Evolutionary conservation across 2,113 vertebrate genomes (phyloP).

Genomic region (Oxygymnocypris stewartii): DNA sequence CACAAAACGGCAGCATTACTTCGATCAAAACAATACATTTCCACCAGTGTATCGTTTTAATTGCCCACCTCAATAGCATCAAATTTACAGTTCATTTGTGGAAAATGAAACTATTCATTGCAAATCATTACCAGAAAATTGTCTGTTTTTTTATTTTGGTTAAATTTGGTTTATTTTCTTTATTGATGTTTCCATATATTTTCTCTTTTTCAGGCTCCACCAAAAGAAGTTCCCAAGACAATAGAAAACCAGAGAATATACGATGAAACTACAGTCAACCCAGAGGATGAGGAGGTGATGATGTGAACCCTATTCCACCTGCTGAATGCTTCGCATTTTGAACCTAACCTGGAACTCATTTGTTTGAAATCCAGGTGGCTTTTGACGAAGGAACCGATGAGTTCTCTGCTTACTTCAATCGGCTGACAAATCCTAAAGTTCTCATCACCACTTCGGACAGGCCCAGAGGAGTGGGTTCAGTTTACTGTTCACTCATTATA

Average conservation of each 20-base stretch:
- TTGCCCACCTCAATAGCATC: background rate
- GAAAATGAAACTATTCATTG: background rate
- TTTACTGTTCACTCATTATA: background rate
- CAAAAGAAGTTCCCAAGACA: slow-evolving; percentile 93
- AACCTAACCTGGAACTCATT: background rate
- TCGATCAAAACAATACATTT: background rate
- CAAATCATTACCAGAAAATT: background rate
- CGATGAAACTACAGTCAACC: slow-evolving; percentile 94
- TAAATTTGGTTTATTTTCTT: background rate
- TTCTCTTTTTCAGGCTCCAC: slow-evolving; percentile 81
- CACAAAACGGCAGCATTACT: too few species aligned
- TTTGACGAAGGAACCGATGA: slow-evolving; percentile 97
- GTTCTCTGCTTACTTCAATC: slow-evolving; percentile 95
- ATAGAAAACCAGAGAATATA: slow-evolving; percentile 95
- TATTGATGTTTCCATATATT: background rate
- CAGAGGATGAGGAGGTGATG: slow-evolving; percentile 91
- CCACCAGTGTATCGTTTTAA: background rate
- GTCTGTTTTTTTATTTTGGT: background rate
- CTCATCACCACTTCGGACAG: slow-evolving; percentile 97
- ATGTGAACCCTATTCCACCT: background rate
- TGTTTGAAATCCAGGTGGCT: slow-evolving; percentile 79
- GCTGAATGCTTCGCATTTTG: background rate
- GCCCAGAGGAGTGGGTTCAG: slow-evolving; percentile 86
- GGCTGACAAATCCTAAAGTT: slow-evolving; percentile 92
- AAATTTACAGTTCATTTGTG: background rate